Conservation (phyloP, 2,113 vertebrate species). For the Callospermophilus lateralis region DNA sequence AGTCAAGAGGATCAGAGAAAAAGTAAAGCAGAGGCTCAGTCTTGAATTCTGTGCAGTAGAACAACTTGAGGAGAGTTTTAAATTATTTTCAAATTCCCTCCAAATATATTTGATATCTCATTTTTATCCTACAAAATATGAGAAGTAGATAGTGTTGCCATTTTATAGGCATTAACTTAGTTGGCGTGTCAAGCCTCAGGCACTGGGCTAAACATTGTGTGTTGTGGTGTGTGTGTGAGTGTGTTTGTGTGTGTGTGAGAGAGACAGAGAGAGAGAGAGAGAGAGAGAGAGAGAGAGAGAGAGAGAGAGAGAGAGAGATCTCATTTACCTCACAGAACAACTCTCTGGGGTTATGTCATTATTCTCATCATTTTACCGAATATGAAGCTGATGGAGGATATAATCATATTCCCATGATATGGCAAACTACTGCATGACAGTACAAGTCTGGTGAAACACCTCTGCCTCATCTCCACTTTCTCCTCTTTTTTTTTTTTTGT, state of each 20-base stretch:
- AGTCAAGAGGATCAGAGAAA: neutral
- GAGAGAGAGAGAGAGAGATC: no score
- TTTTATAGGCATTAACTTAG: neutral
- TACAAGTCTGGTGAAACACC: rapidly evolving
- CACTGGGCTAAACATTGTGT: neutral
- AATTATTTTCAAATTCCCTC: neutral
- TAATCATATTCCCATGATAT: neutral
- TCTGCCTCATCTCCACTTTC: neutral
- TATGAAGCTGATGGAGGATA: neutral
- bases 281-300: no score
- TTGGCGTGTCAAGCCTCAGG: neutral
- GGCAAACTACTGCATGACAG: neutral
- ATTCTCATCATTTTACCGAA: neutral
- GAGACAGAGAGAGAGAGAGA: no score
- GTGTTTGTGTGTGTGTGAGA: neutral
- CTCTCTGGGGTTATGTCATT: neutral
- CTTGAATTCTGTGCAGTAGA: neutral
- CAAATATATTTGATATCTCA: neutral
- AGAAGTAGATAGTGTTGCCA: neutral
- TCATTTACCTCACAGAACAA: neutral
- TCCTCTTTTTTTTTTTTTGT: neutral
- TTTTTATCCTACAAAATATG: neutral
- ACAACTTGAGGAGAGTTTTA: neutral
- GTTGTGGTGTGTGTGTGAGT: neutral
- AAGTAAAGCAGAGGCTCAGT: neutral